Base-by-base conservation (phyloP, 2,113 vertebrate genomes). In the Aphyosemion australe region DNA sequence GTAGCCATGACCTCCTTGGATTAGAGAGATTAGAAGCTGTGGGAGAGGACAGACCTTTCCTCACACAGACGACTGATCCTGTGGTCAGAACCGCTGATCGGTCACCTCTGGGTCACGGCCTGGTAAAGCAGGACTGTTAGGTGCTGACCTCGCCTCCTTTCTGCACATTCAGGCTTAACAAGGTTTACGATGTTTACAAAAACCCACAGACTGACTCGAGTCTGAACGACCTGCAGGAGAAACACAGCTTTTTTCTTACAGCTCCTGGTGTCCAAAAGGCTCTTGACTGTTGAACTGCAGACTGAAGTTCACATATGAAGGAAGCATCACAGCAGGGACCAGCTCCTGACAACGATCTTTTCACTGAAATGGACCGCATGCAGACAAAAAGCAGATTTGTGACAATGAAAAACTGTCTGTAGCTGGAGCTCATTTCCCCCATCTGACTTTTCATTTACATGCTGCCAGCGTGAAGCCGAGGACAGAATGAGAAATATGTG, bases 21-120 rank as follows among this genome's bases (percentile, higher is more conserved):
- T 60, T 19, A 65, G 66, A 72, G 72, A 77, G 83, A 84, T 82
- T 85, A 84, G 13, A 43, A 72, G 43, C 59, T 77, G 76, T 82
- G 82, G 65, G 76, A 86, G 80, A 77, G 19, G 50, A 75, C 31
- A 2, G 55, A 56, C 56, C 64, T 67, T 61, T 75, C 69, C 65
- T 71, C 57, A 61, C 65, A 73, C 49, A 45, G 49, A 12, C 42
- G 52, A 31, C 68, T 46, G 69, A 72, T 62, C 37, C 61, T 65
- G 51, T 0, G 50, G 73, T 77, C 60, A 83, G 61, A 69, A n/a
- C 20, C 47, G 76, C 76, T 59, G 72, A 67, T 75, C 54, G 62
- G 71, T 62, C 64, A 68, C 62, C 69, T 50, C 32, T 51, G 59
- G 58, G 63, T 65, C 69, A 46, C 43, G 56, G 34, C 65, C 60